Evolutionary conservation across 2,797 vertebrate genomes (phyloP), one percentile per base, ranked within the genome.

Genomic region (Chaenodraco wilsoni): DNA sequence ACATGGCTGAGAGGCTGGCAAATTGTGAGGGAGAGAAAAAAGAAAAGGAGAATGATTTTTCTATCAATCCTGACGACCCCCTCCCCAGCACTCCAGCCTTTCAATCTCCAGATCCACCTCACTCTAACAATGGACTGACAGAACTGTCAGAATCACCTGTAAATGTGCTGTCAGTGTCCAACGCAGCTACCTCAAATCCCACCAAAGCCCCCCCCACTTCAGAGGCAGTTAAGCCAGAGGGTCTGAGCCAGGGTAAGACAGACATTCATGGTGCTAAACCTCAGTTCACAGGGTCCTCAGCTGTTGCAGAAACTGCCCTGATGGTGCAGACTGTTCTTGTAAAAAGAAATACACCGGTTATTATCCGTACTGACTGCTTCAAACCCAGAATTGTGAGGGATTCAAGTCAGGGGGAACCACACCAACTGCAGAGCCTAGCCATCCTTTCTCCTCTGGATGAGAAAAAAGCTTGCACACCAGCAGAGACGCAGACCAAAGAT

Each of bases 171-270:
- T 76, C 67, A 69, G 78, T 86, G 77, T 82, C 77, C 69, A 89
- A 88, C 85, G 65, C 79, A 86, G 85, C 92, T 92, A 93, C 93
- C 93, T 94, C 93, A 93, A 81, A 79, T 52, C 65, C 86, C 79
- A 85, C 86, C 88, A 90, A 90, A 91, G 81, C 82, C 82, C 81
- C 72, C 21, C 59, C 77, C 65, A 72, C 71, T 65, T 86, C 82
- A 72, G 76, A 84, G 66, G 78, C 84, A 50, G 65, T 48, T 69
- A 67, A 82, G 44, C 55, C 11, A 48, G 74, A 90, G 71, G 75
- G 78, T 74, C 80, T 78, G 65, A 88, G 74, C 68, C 74, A 66
- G 77, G 62, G 51, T 73, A 78, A 83, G 62, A 86, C 73, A 48
- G 81, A 86, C 68, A 15, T 60, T 85, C 59, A 85, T 57, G 92